Conservation (phyloP, 2,113 vertebrate genomes). For the Petrocephalus zakoni region DNA sequence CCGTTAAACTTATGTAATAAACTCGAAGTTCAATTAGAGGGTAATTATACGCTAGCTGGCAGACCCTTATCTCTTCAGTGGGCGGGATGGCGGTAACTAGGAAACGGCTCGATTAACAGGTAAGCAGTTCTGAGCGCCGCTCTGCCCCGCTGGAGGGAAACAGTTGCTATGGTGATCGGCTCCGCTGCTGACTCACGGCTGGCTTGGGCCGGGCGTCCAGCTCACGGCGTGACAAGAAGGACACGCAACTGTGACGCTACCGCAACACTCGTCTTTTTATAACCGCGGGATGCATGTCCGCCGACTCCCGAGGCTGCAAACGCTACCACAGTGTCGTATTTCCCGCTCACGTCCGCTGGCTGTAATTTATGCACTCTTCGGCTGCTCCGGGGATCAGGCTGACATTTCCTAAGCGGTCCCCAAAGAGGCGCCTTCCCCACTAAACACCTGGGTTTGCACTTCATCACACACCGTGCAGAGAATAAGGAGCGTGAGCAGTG, state of each 20-base stretch:
- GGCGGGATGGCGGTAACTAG: background rate
- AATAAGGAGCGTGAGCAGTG: background rate
- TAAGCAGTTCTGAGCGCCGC: background rate
- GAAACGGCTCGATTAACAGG: slow-evolving; percentile 18
- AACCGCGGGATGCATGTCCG: background rate
- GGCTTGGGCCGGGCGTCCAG: background rate
- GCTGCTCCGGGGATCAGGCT: slow-evolving; percentile 1
- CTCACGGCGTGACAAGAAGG: background rate
- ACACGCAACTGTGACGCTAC: slow-evolving; percentile 1
- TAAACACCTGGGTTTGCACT: slow-evolving; percentile 11
- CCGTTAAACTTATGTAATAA: slow-evolving; percentile 2
- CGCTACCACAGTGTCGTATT: background rate
- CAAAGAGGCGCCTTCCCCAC: background rate
- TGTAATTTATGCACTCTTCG: background rate
- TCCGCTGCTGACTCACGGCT: slow-evolving; percentile 3
- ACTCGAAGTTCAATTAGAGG: slow-evolving; percentile 9
- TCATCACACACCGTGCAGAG: background rate
- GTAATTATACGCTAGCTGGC: background rate
- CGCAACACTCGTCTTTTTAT: background rate
- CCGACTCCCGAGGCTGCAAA: background rate
- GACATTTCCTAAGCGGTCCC: slow-evolving; percentile 15
- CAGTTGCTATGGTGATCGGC: slow-evolving; percentile 18
- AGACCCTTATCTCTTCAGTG: background rate
- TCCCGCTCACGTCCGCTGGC: background rate
- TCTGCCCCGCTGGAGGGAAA: background rate